Evolutionary conservation across 2,113 vertebrate genomes (phyloP).

Genomic region (Pollimyrus isidori): DNA sequence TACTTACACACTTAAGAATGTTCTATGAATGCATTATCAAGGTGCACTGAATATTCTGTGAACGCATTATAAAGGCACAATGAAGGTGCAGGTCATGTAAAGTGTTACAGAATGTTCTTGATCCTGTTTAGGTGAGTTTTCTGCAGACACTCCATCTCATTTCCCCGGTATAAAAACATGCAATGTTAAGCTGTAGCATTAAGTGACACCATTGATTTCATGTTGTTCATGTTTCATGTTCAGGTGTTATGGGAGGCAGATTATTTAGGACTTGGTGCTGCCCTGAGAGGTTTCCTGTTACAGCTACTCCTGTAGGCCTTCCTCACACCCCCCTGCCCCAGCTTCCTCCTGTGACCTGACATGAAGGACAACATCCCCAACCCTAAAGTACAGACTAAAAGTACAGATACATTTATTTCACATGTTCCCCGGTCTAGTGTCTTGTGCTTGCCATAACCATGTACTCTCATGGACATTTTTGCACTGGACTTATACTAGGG

Average conservation of each 20-base stretch:
- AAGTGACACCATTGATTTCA: background rate
- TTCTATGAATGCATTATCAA: no score
- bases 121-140: background rate
- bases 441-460: background rate
- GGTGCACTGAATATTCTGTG: no score
- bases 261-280: background rate
- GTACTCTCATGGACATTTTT: background rate
- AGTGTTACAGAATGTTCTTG: background rate
- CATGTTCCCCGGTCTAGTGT: background rate
- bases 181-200: background rate
- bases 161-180: background rate
- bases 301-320: background rate
- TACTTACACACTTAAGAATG: no score
- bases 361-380: background rate
- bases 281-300: background rate
- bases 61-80: no score
- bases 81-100: no score
- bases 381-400: background rate
- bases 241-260: background rate
- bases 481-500: background rate
- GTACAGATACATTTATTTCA: background rate
- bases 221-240: background rate
- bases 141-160: background rate
- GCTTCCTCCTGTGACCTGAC: background rate
- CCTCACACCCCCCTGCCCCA: background rate